Conservation (phyloP, 2,113 vertebrate species). For the Reinhardtius hippoglossoides region DNA sequence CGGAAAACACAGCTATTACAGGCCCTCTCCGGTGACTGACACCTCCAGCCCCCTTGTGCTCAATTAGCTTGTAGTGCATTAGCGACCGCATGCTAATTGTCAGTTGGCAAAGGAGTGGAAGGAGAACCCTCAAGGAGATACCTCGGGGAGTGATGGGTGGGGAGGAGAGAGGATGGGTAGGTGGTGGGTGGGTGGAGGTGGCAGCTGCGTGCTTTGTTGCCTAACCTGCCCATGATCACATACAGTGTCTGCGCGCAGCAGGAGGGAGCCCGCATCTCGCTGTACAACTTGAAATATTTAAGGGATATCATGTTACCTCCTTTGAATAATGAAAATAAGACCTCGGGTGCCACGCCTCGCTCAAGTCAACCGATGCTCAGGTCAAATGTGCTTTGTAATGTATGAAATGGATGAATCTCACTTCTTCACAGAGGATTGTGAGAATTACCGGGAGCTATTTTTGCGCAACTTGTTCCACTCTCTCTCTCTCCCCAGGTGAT, state of each 20-base stretch:
- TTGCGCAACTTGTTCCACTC: neutral
- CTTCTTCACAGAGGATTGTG: conserved; percentile 1
- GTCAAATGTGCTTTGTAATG: conserved; percentile 2
- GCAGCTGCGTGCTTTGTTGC: conserved; percentile 51
- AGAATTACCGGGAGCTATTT: neutral
- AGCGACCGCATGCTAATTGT: conserved; percentile 77
- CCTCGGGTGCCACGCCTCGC: conserved; percentile 12
- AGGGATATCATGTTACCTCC: conserved; percentile 64
- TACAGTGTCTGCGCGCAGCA: conserved; percentile 47
- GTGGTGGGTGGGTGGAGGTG: neutral
- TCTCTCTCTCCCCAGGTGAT: neutral
- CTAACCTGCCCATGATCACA: conserved; percentile 56
- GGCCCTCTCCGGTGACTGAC: conserved; percentile 72
- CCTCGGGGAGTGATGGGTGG: conserved; percentile 57
- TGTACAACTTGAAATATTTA: conserved; percentile 73
- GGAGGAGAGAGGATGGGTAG: neutral
- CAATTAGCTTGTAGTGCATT: conserved; percentile 78
- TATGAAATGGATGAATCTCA: neutral
- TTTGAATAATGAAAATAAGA: conserved; percentile 60
- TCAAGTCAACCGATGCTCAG: neutral
- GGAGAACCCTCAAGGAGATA: conserved; percentile 70
- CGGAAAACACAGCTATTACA: conserved; percentile 18
- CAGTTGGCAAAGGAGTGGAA: conserved; percentile 73
- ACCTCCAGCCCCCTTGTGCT: conserved; percentile 76
- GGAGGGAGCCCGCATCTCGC: conserved; percentile 53